These are phyloP conservation scores for Bostrychus sinensis DNA, from an alignment of 2,113 vertebrate genomes.

Conservation along the genomic window DNA sequence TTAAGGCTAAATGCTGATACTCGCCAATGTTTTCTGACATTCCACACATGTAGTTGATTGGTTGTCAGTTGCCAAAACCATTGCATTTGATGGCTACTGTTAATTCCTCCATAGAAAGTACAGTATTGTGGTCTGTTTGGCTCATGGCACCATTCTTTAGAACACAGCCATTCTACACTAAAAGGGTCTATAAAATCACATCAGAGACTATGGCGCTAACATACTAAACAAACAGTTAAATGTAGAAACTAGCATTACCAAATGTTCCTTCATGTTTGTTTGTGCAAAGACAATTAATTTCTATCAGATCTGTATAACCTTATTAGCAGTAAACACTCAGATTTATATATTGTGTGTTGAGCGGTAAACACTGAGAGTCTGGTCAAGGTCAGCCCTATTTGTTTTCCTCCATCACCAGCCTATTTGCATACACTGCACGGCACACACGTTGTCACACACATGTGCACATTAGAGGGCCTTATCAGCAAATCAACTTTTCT, in stretches of 20 bases:
- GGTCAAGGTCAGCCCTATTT: constrained; percentile 12
- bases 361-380: constrained; percentile 1
- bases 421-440: constrained; percentile 18
- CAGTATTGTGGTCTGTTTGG: too few species aligned
- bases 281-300: constrained; percentile 3
- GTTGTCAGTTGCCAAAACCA: too few species aligned
- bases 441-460: constrained; percentile 19
- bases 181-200: background rate
- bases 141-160: too few species aligned
- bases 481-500: constrained; percentile 35
- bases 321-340: constrained; percentile 13
- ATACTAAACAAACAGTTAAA: background rate
- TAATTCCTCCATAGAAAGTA: too few species aligned
- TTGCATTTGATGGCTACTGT: too few species aligned
- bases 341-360: background rate
- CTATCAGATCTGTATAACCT: constrained; percentile 9
- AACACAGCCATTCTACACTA: too few species aligned
- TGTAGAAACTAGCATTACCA: background rate
- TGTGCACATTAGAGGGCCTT: constrained; percentile 17
- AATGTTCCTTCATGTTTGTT: background rate
- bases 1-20: too few species aligned
- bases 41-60: too few species aligned
- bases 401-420: background rate
- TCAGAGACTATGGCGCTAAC: background rate
- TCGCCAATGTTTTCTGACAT: too few species aligned